Conservation (phyloP, 2,113 vertebrate genomes). For the Neodon shergylaensis region DNA sequence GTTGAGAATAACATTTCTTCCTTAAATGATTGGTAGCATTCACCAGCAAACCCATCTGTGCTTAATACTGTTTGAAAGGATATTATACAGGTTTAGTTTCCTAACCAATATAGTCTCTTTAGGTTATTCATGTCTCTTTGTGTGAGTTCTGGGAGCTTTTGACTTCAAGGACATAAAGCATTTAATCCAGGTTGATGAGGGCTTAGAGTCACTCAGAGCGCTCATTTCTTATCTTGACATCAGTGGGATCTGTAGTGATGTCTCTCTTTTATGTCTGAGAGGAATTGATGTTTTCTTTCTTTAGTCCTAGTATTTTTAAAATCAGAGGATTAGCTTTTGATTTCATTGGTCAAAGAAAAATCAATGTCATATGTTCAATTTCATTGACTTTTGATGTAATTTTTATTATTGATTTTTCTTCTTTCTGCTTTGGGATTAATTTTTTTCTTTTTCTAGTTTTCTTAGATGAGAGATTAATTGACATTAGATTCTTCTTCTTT, state of each 20-base stretch:
- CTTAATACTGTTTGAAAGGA: background rate
- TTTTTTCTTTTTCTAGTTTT: background rate
- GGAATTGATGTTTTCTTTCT: background rate
- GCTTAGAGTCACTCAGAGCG: background rate
- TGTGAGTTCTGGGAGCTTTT: background rate
- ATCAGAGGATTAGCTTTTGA: background rate
- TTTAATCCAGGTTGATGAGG: background rate
- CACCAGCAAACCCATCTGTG: background rate
- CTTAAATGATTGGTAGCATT: background rate
- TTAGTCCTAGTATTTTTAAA: background rate
- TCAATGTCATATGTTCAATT: background rate
- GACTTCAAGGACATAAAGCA: background rate
- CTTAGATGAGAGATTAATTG: background rate
- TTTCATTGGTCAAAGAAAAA: background rate
- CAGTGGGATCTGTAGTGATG: background rate
- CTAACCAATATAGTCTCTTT: background rate
- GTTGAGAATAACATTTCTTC: background rate
- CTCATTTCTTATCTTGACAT: background rate
- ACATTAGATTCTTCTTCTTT: background rate
- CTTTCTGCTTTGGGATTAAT: background rate
- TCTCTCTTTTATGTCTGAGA: background rate
- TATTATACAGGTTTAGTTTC: background rate
- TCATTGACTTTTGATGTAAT: background rate
- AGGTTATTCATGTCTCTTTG: background rate
- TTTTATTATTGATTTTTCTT: constrained; percentile 1